Percentiles rank a stretch among this genome's conserved stretches.
phyloP scores from a whole-genome alignment of 2,888 invertebrate species.

The Allophyes oxyacanthae region DNA sequence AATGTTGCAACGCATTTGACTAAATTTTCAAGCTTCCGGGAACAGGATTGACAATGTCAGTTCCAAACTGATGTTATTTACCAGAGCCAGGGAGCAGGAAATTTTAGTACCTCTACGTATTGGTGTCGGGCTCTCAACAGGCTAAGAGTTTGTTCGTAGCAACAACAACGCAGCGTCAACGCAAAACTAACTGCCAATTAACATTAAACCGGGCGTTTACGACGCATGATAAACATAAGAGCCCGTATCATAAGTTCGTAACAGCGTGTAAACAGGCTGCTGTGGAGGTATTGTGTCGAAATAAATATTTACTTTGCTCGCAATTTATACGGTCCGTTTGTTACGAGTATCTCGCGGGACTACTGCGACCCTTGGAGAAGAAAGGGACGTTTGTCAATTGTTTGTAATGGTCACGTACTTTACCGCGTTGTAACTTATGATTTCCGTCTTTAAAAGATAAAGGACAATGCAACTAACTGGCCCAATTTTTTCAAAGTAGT shows the following conservation, averaged over 20 bases:
- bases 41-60: no score
- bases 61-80: no score
- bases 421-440: slow-evolving; percentile 16
- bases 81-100: no score
- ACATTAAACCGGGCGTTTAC: slow-evolving; percentile 35
- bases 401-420: slow-evolving; percentile 18
- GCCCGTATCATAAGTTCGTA: slow-evolving; percentile 45
- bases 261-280: slow-evolving; percentile 41
- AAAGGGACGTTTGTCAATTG: slow-evolving; percentile 30
- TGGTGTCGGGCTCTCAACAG: background rate
- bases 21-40: no score
- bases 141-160: background rate
- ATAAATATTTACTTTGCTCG: slow-evolving; percentile 48
- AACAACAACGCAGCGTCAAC: slow-evolving; percentile 16
- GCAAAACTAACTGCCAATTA: slow-evolving; percentile 36
- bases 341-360: slow-evolving; percentile 34
- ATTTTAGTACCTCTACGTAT: no score
- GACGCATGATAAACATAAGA: slow-evolving; percentile 39
- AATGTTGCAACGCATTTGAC: no score
- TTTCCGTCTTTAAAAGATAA: slow-evolving; percentile 10
- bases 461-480: no score
- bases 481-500: no score
- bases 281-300: slow-evolving; percentile 47
- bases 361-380: slow-evolving; percentile 5
- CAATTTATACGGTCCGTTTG: slow-evolving; percentile 38